Evolutionary conservation across 2,888 invertebrate species (phyloP).

Genomic region (Pyrrhia umbra): DNA sequence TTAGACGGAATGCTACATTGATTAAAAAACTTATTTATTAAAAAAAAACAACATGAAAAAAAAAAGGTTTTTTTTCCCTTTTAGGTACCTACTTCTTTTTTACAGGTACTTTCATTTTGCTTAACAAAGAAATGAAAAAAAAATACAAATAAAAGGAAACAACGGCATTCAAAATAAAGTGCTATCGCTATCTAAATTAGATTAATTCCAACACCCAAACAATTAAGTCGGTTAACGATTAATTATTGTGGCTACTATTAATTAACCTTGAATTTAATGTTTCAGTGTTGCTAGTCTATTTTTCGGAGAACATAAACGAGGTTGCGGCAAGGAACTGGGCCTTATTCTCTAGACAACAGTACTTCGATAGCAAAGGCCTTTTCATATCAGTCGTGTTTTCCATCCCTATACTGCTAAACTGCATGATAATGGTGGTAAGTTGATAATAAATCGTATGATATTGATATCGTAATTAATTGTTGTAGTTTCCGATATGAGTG

Average conservation of each 20-base stretch:
- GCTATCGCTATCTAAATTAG: conserved; percentile 1
- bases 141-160: too few relatives aligned
- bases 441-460: conserved; percentile 50
- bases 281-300: conserved; percentile 96
- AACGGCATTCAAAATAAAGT: too few relatives aligned
- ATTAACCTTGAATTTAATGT: conserved; percentile 67
- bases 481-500: conserved; percentile 1
- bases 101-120: too few relatives aligned
- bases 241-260: background rate
- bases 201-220: background rate
- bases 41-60: too few relatives aligned
- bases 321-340: conserved; percentile 97
- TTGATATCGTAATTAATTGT: conserved; percentile 23
- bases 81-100: too few relatives aligned
- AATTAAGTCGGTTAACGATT: background rate
- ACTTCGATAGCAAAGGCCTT: conserved; percentile 97
- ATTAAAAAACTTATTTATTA: too few relatives aligned
- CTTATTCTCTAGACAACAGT: conserved; percentile 96
- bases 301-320: conserved; percentile 97
- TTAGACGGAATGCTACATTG: too few relatives aligned
- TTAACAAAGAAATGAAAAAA: too few relatives aligned
- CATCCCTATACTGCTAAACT: conserved; percentile 97
- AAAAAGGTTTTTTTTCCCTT: too few relatives aligned
- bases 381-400: conserved; percentile 98
- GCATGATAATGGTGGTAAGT: conserved; percentile 98